Base-by-base conservation (phyloP, 2,797 vertebrate genomes). In the Galaxias olidus region DNA sequence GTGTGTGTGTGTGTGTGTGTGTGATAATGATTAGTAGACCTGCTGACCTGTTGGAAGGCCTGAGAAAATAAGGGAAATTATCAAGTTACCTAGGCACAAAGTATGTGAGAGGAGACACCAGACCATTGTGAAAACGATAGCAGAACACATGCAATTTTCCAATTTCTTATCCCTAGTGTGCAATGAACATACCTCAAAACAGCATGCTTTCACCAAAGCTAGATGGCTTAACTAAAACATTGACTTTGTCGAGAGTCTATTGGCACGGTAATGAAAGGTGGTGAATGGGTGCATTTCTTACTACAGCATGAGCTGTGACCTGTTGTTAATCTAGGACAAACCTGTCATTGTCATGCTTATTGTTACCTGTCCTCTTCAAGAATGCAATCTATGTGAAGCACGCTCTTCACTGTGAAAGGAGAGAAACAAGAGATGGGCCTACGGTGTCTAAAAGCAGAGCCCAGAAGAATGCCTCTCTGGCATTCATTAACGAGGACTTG, bases 331-430 rank as follows among this genome's bases (percentile, higher is more conserved):
- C 83, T 80, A 51, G 67, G 78, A 80, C 80, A 81, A 87, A 86
- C 84, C 73, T 75, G 81, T 69, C 82, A 86, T 86, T 87, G 88
- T 90, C 83, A 67, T 46, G 51, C 86, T 72, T 75, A 74, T 66
- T 55, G 83, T 84, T 85, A 80, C 84, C 51, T 70, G 78, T 81
- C 78, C 62, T 30, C 68, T 45, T n/a, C 43, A 85, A 82, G 88
- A 91, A 91, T 90, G 85, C 66, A 76, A 87, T 84, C 81, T 85
- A 90, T 84, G 84, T 80, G 61, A 74, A 80, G 74, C 74, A 84
- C 49, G 84, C 78, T 79, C 77, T 75, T 77, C 73, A 71, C 59
- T 68, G 76, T 73, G 68, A 79, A 66, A 77, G 44, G 59, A 15
- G 83, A 84, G 82, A 89, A 30, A 86, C 87, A 87, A 85, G 84